Evolutionary conservation across 2,113 vertebrate genomes (phyloP).

Genomic region (Platysteira castanea): DNA sequence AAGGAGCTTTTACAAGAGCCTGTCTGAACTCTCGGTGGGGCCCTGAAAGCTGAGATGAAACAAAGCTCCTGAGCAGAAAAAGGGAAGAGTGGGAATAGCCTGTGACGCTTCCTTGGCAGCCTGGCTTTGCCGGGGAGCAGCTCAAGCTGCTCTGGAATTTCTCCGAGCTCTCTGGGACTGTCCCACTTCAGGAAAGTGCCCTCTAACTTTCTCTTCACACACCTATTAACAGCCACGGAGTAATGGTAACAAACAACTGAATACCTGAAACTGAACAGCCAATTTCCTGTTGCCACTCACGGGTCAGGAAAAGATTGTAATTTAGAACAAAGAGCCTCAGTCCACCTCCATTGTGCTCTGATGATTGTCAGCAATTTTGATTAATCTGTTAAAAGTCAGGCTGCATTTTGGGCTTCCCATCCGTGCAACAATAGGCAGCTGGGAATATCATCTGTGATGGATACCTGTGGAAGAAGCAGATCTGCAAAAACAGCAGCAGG

Average conservation of each 20-base stretch:
- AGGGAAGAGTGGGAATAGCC: neutral
- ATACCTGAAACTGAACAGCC: neutral
- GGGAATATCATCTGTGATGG: neutral
- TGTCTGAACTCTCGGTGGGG: neutral
- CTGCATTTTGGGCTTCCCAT: neutral
- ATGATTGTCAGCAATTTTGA: neutral
- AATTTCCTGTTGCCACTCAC: neutral
- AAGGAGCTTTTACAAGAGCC: neutral
- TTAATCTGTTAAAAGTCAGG: neutral
- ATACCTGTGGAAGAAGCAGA: neutral
- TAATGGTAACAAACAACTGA: neutral
- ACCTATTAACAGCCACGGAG: fast-evolving
- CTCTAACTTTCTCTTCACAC: neutral
- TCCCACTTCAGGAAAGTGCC: neutral
- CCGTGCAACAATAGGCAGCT: neutral
- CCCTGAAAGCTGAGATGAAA: neutral
- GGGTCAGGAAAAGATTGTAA: neutral
- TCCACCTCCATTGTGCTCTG: neutral
- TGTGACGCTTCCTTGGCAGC: neutral
- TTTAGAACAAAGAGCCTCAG: neutral
- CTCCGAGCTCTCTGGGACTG: neutral
- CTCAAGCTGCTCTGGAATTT: neutral
- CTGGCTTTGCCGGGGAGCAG: neutral
- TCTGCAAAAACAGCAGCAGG: neutral
- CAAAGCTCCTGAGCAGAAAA: neutral